A percentile compares a stretch with the other conserved stretches of the same genome.
Conservation (phyloP, 2,113 vertebrate genomes). For the Thermophis baileyi region DNA sequence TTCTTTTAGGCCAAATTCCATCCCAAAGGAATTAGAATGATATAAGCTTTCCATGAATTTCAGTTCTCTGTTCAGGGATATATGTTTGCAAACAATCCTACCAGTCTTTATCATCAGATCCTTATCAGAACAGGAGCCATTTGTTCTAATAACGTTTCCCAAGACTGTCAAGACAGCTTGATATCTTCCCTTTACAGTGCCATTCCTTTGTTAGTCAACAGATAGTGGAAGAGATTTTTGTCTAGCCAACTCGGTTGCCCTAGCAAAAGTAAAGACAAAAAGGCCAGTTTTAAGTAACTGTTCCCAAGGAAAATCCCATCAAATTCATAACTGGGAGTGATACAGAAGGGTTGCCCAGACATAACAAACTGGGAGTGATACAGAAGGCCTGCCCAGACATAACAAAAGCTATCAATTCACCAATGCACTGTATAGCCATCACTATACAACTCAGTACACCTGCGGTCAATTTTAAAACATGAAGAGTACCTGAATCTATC, state of each 20-base stretch:
- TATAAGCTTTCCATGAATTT: neutral
- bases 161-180: neutral
- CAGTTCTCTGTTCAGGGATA: neutral
- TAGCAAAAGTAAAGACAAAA: neutral
- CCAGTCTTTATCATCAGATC: neutral
- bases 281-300: neutral
- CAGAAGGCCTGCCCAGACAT: neutral
- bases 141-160: neutral
- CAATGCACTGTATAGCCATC: neutral
- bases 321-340: neutral
- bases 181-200: neutral
- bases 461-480: neutral
- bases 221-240: neutral
- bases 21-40: neutral
- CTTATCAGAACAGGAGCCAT: neutral
- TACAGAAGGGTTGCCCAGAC: neutral
- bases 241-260: neutral
- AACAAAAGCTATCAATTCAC: neutral
- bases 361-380: neutral
- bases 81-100: neutral
- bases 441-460: neutral
- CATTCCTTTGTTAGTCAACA: neutral
- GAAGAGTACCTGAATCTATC: neutral
- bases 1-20: neutral
- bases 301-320: neutral